These are phyloP conservation scores for Proteles cristata DNA, from an alignment of 2,113 vertebrate genomes.

Conservation along the genomic window DNA sequence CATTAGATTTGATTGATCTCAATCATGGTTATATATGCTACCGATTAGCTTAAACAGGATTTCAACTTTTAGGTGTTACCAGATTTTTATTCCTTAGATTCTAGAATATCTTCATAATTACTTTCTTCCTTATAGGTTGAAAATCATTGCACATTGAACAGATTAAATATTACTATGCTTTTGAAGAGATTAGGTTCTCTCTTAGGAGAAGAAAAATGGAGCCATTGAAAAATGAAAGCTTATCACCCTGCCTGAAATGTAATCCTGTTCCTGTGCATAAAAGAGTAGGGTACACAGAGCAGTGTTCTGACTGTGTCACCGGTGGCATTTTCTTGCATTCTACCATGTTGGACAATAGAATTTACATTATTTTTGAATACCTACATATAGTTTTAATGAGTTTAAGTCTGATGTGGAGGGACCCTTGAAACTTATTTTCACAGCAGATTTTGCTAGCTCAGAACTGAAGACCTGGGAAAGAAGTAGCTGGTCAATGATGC, in stretches of 20 bases:
- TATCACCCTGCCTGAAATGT: constrained; percentile 32
- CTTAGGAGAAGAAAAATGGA: constrained; percentile 23
- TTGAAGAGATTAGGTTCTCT: constrained; percentile 70
- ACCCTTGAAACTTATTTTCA: neutral
- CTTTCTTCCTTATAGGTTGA: constrained; percentile 75
- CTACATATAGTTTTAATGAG: neutral
- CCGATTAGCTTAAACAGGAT: constrained; percentile 70
- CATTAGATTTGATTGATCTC: constrained; percentile 74
- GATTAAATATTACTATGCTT: constrained; percentile 59
- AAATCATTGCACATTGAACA: constrained; percentile 69
- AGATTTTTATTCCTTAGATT: constrained; percentile 54
- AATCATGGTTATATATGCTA: constrained; percentile 58
- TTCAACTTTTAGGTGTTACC: constrained; percentile 73
- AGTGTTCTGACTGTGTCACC: neutral
- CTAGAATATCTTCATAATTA: constrained; percentile 74
- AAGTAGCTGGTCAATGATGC: neutral
- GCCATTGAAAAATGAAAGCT: constrained; percentile 52
- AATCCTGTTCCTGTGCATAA: neutral
- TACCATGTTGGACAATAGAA: neutral
- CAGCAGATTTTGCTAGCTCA: neutral
- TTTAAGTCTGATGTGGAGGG: neutral
- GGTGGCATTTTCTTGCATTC: constrained; percentile 18
- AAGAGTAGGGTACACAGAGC: neutral
- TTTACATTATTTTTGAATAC: neutral
- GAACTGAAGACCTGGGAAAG: neutral